These are phyloP conservation scores for Drosophila melanosoma DNA, from an alignment of 2,888 invertebrate genomes.

Conservation along the genomic window DNA sequence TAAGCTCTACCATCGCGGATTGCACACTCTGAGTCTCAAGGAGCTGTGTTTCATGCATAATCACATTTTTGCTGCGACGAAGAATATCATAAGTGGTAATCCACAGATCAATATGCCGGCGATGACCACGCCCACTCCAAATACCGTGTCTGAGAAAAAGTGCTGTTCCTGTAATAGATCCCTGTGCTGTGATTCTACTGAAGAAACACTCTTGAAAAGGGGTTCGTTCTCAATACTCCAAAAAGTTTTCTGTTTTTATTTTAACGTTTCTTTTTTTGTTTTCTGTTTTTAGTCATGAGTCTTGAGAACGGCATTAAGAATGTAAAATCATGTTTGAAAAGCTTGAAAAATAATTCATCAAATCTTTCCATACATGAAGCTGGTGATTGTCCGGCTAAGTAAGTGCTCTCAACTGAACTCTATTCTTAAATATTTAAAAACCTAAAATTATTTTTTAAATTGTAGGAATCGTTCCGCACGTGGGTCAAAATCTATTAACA, in stretches of 20 bases:
- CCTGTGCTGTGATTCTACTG: slow-evolving; percentile 76
- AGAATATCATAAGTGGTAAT: too few species aligned
- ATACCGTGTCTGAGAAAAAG: slow-evolving; percentile 22
- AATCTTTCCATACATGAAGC: slow-evolving; percentile 52
- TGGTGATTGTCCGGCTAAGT: slow-evolving; percentile 50
- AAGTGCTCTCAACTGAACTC: neutral
- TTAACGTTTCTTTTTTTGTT: neutral
- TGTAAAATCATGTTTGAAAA: slow-evolving; percentile 75
- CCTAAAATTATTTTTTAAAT: neutral
- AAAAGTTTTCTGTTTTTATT: neutral
- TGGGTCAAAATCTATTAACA: slow-evolving; percentile 28
- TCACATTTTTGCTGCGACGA: slow-evolving; percentile 77
- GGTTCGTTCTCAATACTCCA: slow-evolving; percentile 55
- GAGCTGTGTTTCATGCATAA: slow-evolving; percentile 82
- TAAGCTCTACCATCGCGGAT: slow-evolving; percentile 80
- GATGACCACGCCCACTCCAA: neutral
- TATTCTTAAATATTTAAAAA: neutral
- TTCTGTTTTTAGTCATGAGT: slow-evolving; percentile 66
- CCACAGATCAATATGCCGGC: slow-evolving; percentile 11
- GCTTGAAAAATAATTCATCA: slow-evolving; percentile 65
- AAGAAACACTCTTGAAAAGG: slow-evolving; percentile 79
- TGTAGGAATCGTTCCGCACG: slow-evolving; percentile 33
- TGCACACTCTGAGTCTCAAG: slow-evolving; percentile 72
- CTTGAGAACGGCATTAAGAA: slow-evolving; percentile 81
- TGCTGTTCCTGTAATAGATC: slow-evolving; percentile 80